Evolutionary conservation across 2,113 vertebrate genomes (phyloP), one percentile per base, ranked within the genome.

Genomic region (Hucho hucho): DNA sequence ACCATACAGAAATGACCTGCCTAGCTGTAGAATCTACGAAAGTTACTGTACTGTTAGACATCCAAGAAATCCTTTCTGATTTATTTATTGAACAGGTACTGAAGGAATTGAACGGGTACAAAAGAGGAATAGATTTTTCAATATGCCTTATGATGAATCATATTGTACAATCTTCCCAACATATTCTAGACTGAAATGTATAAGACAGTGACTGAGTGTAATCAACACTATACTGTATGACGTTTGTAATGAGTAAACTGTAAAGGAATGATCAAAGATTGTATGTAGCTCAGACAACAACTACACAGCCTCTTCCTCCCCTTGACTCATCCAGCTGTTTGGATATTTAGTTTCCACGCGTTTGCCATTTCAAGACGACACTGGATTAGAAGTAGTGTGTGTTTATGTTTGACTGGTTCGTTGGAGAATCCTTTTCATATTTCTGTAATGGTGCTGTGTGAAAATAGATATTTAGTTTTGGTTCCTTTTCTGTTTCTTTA

Each of bases 401-500:
- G 11, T 64, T 14, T n/a, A 14, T 56, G 2, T 64, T 76, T 70
- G 47, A 5, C 61, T 73, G 12, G 37, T 37, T 2, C 6, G 20
- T 70, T 56, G 14, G 13, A 3, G 14, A 43, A 14, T n/a, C 9
- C 4, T 26, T 49, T 70, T 28, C 14, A 25, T 11, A 2, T 18
- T 64, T 46, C 32, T 47, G 59, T 6, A 73, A 26, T 64, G 71
- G 58, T 72, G 70, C 70, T 72, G 70, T 24, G 70, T 72, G 58
- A 32, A 66, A 74, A 58, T 53, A 53, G 14, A 13, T 74, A 20
- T 53, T 9, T 61, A 3, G 58, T 61, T 22, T 26, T 13, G 0
- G 12, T 26, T 28, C 11, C 29, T 69, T 68, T 69, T 28, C n/a
- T 72, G 12, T 59, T 43, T 61, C 13, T 24, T 43, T 26, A 29